Conservation (phyloP, 1,140 invertebrate genomes). For the Semibalanus balanoides region DNA sequence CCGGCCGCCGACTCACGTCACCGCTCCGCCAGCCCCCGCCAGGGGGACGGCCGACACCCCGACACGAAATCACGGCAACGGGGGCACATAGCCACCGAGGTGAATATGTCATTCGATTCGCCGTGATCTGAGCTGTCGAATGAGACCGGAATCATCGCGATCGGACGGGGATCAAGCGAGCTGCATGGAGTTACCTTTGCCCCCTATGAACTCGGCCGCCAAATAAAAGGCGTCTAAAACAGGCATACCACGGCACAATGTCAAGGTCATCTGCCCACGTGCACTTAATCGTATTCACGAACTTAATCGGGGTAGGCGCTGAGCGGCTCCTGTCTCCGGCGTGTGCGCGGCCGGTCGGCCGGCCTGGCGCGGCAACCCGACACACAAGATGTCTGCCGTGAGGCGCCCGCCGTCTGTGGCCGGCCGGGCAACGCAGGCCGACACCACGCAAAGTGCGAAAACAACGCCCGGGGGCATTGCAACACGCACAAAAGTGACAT, state of each 20-base stretch:
- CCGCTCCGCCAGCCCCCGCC: not conserved
- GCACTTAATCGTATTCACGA: not conserved
- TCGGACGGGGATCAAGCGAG: not conserved
- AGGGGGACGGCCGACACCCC: not conserved
- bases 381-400: slow-evolving; percentile 1
- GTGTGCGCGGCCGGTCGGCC: not conserved
- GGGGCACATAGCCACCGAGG: too few species aligned
- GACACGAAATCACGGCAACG: too few species aligned
- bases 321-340: too few species aligned
- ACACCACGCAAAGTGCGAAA: not conserved
- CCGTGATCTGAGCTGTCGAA: not conserved
- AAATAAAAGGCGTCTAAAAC: not conserved
- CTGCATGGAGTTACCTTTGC: not conserved
- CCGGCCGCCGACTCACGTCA: too few species aligned
- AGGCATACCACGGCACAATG: not conserved
- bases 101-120: not conserved
- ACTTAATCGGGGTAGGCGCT: not conserved
- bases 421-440: too few species aligned
- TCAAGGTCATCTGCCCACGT: not conserved
- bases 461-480: not conserved
- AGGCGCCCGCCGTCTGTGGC: too few species aligned
- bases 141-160: not conserved
- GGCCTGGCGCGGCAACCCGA: not conserved
- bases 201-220: not conserved
- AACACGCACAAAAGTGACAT: not conserved